phyloP scores from a whole-genome alignment of 1,140 invertebrate genomes.

The Aphis gossypii region DNA sequence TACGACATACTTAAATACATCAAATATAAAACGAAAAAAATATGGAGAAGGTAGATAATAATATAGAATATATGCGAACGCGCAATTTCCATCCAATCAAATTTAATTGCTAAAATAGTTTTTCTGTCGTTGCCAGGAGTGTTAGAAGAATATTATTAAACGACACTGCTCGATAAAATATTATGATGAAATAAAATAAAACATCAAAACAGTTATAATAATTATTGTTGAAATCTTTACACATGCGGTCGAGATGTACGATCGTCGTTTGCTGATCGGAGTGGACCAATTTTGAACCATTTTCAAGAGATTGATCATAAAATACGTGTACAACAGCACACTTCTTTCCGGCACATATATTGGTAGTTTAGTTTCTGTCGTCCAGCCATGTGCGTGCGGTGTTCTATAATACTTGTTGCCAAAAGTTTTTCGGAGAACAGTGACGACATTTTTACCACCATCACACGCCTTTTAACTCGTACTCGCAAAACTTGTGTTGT shows the following conservation, averaged over 20 bases:
- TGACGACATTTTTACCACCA: not conserved
- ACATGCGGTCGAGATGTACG: no score
- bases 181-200: not conserved
- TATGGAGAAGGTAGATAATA: not conserved
- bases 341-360: no score
- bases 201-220: not conserved
- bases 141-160: not conserved
- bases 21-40: not conserved
- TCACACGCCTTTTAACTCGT: not conserved
- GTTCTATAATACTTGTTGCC: not conserved
- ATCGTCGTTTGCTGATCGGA: not conserved
- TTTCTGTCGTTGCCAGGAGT: not conserved
- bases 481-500: not conserved
- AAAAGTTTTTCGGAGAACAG: not conserved
- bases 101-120: not conserved
- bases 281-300: not conserved
- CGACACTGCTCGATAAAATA: not conserved
- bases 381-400: not conserved
- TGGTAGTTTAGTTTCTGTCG: not conserved
- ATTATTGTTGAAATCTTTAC: no score
- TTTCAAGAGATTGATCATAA: not conserved
- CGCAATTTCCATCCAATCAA: not conserved
- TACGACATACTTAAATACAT: not conserved
- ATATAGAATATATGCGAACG: not conserved
- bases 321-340: not conserved